Evolutionary conservation across 2,113 vertebrate species (phyloP), one percentile per base, ranked within the genome.

Genomic region (Lates calcarifer): DNA sequence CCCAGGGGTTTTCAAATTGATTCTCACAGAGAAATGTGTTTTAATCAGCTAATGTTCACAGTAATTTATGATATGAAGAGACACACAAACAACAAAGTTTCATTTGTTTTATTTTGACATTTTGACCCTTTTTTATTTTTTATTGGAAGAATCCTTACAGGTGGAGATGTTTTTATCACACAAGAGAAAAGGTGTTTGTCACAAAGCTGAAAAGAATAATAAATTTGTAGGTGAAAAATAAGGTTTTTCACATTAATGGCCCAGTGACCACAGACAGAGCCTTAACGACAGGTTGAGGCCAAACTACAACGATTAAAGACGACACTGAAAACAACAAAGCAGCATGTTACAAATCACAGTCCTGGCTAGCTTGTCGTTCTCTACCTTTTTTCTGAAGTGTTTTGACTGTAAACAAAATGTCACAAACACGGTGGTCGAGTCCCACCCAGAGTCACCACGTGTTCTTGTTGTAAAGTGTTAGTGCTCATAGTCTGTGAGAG

Each of bases 121-220:
- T 33, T 22, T 28, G 47, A 4, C 9, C 4, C 18, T 26, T 53
- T 22, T 43, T 11, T 22, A 49, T 64, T 20, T 5, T 75, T 53
- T 9, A 82, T 29, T 51, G 45, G 39, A 74, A 63, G 67, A 68
- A 20, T 5, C 1, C 9, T 47, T 6, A 43, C 43, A n/a, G 58
- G 33, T 51, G 71, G 74, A 35, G 65, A 53, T 66, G 65, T 63
- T 81, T 85, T 81, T 77, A 78, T 85, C 86, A 69, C 4, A 86
- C 73, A 78, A 74, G 49, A 77, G 37, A 51, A 74, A 77, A 70
- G 35, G 39, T 31, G 39, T 82, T 76, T 67, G 3, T 74, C 49
- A 84, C 72, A 71, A 81, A 79, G 69, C 57, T 55, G 53, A 41
- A 79, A 85, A 74, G 68, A 66, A 74, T 37, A 10, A 35, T 15